These are phyloP conservation scores for Anolis carolinensis DNA, from an alignment of 2,113 vertebrate species.

Conservation along the genomic window DNA sequence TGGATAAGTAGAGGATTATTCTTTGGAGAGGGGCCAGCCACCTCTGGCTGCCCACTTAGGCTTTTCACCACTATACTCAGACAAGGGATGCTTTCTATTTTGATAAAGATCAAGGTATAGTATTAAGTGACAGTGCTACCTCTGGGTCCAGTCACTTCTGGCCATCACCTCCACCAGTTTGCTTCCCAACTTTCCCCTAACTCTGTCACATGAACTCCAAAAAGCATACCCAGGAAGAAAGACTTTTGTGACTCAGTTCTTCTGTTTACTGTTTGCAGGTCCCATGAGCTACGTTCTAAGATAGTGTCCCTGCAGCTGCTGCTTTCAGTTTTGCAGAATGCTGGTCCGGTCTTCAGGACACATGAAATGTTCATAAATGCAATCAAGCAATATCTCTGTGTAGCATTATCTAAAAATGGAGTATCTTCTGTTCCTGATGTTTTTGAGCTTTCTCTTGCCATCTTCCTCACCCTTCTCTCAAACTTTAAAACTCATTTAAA, in stretches of 20 bases:
- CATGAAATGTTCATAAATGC: slow-evolving; percentile 98
- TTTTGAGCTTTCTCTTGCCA: slow-evolving; percentile 97
- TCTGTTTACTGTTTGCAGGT: slow-evolving; percentile 74
- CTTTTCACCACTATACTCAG: too few species aligned
- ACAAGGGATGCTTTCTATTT: neutral
- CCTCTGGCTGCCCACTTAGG: too few species aligned
- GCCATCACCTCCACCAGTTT: too few species aligned
- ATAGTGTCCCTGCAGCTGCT: slow-evolving; percentile 95
- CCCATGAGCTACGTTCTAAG: slow-evolving; percentile 95
- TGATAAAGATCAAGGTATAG: too few species aligned
- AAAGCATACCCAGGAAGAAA: neutral
- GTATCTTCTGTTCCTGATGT: slow-evolving; percentile 98
- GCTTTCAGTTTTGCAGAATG: slow-evolving; percentile 93
- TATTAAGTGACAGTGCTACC: too few species aligned
- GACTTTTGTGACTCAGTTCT: neutral
- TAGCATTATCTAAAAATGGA: slow-evolving; percentile 95
- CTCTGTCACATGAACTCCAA: neutral
- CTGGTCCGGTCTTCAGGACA: slow-evolving; percentile 92
- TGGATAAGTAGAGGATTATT: too few species aligned
- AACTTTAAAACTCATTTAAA: slow-evolving; percentile 98
- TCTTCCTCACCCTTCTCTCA: slow-evolving; percentile 95
- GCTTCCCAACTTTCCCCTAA: too few species aligned
- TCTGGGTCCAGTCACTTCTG: too few species aligned
- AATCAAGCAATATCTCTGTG: slow-evolving; percentile 98
- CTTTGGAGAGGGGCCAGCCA: too few species aligned